Base-by-base conservation (phyloP, 2,113 vertebrate species). In the Vulpes lagopus region DNA sequence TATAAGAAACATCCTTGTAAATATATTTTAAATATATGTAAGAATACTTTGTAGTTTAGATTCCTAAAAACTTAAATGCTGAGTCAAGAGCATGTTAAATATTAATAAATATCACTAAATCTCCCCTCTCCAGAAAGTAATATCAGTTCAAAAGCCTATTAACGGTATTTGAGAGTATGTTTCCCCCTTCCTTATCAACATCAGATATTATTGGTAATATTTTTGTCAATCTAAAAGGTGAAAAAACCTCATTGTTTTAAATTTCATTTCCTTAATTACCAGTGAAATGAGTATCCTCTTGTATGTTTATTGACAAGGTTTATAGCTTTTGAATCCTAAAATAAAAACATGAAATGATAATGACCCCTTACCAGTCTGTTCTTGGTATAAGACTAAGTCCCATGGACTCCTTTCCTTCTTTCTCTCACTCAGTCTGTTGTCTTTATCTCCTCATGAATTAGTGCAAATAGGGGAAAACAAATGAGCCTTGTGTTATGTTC, bases 31-130 rank as follows among this genome's bases (percentile, higher is more conserved):
- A 95, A 51, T 60, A 90, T 5, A 83, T 67, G 1, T 96, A 38
- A 90, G 27, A 71, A 5, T 87, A 62, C 88, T 43, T 92, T 89
- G 0, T 35, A 80, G 19, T 84, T 96, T 93, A 49, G 19, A 30
- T 81, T 96, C 93, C 59, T 95, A 95, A 92, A 96, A 96, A 16
- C 23, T 59, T 84, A 80, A 90, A 69, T 91, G 6, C 49, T 88
- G 4, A 69, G 35, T 82, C 17, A 67, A 82, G 49, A 9, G 0
- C 51, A 83, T 80, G 78, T 79, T 79, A 73, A 82, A 91, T 93
- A 89, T 83, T 93, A 35, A 85, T 93, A 89, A 92, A 85, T 91
- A 57, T 38, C 19, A 60, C 17, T 43, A 87, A 88, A 59, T 79
- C 16, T 49, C 22, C 32, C 14, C 10, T 32, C 6, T 55, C n/a